Base-by-base conservation (phyloP, 2,888 invertebrate species). In the Nephrotoma flavescens region DNA sequence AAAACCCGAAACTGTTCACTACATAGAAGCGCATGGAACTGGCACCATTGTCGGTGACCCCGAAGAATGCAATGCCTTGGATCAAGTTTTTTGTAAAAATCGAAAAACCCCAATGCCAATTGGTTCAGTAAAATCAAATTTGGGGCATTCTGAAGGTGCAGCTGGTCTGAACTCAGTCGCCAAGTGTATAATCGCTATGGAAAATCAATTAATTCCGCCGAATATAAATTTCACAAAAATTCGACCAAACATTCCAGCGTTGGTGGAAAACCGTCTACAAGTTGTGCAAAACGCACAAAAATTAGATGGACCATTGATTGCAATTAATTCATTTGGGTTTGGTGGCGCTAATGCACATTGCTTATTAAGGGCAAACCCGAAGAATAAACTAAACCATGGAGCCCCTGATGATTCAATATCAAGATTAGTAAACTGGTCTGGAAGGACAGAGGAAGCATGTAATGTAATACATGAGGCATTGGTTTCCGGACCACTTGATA, bases 81-180 rank as follows among this genome's bases (percentile, higher is more conserved):
- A 96, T 86, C 95, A 95, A 88, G 94, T 96, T 44, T 95, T 97
- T 90, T 96, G 96, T 89, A 93, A 93, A 4, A 94, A 94, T 41
- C 93, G 97, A n/a, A 94, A 93, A 0, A 94, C 94, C 0, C 96
- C 98, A 0, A 93, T 98, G 0, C 92, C 94, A 86, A 96, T 99
- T 87, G 98, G 98, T 1, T 97, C 98, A 0, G 95, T 98, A 45
- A 99, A 99, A 90, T 97, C 98, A 0, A 99, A 98, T 91, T 93
- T 98, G 90, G 99, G 99, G 0, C 99, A 99, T 91, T 94, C 96
- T 0, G 99, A 99, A 90, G 96, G 98, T 0, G 94, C 95, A 0
- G 96, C 96, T 4, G 96, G 97, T 6, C 92, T 97, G 0, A 96
- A 96, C 88, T 96, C 97, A 0, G 90, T 98, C 87, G 94, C 95